Evolutionary conservation across 92 coral and sea anemone species (phyloP), one percentile per base, ranked within the genome.

Genomic region (Palythoa grandiflora): DNA sequence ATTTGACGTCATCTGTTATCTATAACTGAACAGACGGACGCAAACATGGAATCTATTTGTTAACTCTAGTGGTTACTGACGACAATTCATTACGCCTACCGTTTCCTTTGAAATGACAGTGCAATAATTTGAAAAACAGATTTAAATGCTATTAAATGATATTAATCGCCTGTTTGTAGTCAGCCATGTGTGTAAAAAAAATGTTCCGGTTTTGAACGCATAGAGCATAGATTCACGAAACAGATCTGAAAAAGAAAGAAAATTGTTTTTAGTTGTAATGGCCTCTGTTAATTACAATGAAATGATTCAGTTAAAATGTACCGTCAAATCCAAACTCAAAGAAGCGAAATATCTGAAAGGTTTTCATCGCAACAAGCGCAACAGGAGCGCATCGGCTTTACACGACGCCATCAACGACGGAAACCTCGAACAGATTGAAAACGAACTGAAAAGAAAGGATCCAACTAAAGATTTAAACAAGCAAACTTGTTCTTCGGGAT

Each of bases 331-430:
- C 10, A 9, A 51, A 76, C 6, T 10, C 10, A 9, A 54, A 1
- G 70, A 78, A 35, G 2, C 70, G 15, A 19, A n/a, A 28, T 53
- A 14, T 37, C 70, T 17, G 16, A 40, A 63, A 1, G 55, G 38
- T 36, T 13, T 35, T 0, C 16, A 39, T 38, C 10, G 35, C 1
- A 78, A 63, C 36, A 20, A 50, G 17, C 9, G 57, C 15, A 78
- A 53, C 71, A 54, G 55, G 47, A 63, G 28, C 21, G 13, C 68
- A 38, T 7, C 36, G 15, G 83, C 71, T 28, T 78, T 78, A 63
- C 66, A 37, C 83, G 83, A 78, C 54, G 83, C 83, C 17, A 54
- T 78, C 1, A 35, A 78, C 51, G 71, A 78, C 37, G 68, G 21
- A 37, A 78, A 78, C 8, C 50, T 78, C n/a, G 83, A 78, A 53